Evolutionary conservation across 2,888 invertebrate genomes (phyloP), one percentile per base, ranked within the genome.

Genomic region (Zhuqinia jingwanae): DNA sequence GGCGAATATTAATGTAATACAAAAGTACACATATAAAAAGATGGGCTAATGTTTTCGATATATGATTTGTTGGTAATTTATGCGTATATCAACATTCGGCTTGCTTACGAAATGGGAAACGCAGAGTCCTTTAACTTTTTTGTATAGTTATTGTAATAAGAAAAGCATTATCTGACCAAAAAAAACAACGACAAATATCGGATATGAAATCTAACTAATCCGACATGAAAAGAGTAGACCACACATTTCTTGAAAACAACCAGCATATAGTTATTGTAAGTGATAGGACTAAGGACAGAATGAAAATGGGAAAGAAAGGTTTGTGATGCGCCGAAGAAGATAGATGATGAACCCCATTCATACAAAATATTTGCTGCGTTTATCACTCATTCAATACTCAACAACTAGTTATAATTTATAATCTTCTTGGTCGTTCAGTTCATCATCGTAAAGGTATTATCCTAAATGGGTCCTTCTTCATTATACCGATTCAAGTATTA

Each of bases 211-310:
- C 84, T 77, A 53, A 27, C 25, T 81, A 86, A 86, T 86, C 86
- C 86, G 81, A 77, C 86, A 86, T 56, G 86, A 68, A 30, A 86
- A 80, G 81, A 68, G 81, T 53, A 65, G 86, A 86, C 86, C 86
- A 86, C 86, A 86, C 86, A 85, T 56, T 80, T 76, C 36, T 58
- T 8, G 5, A 30, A 27, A 73, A 13, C 15, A 47, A 1, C 25
- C 25, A 68, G 10, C 17, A n/a, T n/a, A 13, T 10, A 10, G 5
- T 20, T 13, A 20, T 68, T 42, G 20, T 15, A 42, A n/a, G 1
- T 36, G 27, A 30, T 27, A 53, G 20, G 17, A 36, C 36, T 36
- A 6, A 36, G 8, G 36, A 8, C 36, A 68, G 17, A 42, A 36
- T 42, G 42, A 20, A 68, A 68, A 68, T 17, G 8, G n/a, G 53